A percentile compares a stretch with the other conserved stretches of the same genome.
These are phyloP conservation scores for Drosophila mulleri DNA, from an alignment of 2,888 invertebrate species.

Conservation along the genomic window DNA sequence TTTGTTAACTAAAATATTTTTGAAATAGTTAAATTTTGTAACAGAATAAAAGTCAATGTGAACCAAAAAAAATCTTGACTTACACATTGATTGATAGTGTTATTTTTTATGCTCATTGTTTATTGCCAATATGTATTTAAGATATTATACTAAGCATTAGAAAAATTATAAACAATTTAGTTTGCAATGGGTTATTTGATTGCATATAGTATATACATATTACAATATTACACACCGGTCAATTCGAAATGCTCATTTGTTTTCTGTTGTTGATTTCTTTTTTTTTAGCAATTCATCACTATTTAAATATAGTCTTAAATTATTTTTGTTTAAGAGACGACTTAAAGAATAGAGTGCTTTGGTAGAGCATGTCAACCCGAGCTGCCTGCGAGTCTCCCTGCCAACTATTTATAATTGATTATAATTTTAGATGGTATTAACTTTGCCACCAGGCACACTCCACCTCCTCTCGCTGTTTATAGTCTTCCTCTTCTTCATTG, in stretches of 20 bases:
- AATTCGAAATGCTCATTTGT: conserved; percentile 49
- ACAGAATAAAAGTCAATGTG: conserved; percentile 22
- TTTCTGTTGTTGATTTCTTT: background rate
- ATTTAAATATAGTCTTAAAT: conserved; percentile 38
- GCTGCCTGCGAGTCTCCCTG: conserved; percentile 47
- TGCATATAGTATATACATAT: conserved; percentile 53
- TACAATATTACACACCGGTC: conserved; percentile 70
- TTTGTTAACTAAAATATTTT: conserved; percentile 19
- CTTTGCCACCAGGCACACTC: conserved; percentile 74
- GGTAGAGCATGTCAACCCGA: conserved; percentile 67
- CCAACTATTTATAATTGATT: conserved; percentile 50
- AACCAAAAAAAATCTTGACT: conserved; percentile 33
- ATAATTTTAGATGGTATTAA: conserved; percentile 50
- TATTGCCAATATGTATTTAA: conserved; percentile 56
- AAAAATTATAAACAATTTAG: conserved; percentile 46
- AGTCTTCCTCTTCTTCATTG: conserved; percentile 55
- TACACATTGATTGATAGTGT: conserved; percentile 35
- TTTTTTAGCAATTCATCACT: conserved; percentile 53
- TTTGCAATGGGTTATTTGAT: conserved; percentile 27
- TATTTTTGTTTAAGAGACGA: conserved; percentile 50
- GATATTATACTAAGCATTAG: conserved; percentile 42
- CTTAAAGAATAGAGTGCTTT: conserved; percentile 67
- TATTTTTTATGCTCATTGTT: conserved; percentile 42
- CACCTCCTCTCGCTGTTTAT: conserved; percentile 55
- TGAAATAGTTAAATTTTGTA: conserved; percentile 21